Percentiles rank a stretch among this genome's conserved stretches.
phyloP scores from a whole-genome alignment of 2,797 vertebrate genomes.

The Phrynocephalus forsythii region DNA sequence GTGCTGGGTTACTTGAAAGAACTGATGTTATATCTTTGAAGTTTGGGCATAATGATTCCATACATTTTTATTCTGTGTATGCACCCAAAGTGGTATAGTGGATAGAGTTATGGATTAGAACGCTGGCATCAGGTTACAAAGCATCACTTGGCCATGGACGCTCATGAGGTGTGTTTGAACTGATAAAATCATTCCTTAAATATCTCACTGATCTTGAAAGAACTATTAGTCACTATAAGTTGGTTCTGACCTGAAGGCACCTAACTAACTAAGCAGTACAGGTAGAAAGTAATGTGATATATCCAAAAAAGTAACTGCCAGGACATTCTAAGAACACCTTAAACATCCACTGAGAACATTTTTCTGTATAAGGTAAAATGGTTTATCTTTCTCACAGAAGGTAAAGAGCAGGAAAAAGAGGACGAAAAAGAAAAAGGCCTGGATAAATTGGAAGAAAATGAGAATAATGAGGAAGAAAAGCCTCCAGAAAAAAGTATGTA shows the following conservation, averaged over 20 bases:
- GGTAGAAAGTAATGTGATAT: background rate
- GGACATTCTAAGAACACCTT: background rate
- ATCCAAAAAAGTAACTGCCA: background rate
- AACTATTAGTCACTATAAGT: no score
- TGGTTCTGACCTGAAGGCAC: no score
- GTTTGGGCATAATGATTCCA: background rate
- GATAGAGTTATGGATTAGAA: no score
- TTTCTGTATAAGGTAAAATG: background rate
- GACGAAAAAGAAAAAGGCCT: slow-evolving; percentile 40
- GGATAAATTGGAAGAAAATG: slow-evolving; percentile 47
- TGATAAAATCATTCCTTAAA: no score
- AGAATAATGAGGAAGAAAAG: slow-evolving; percentile 55
- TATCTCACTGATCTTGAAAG: no score
- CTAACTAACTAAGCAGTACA: no score
- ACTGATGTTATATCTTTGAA: background rate
- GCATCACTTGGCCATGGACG: no score
- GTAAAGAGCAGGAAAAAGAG: slow-evolving; percentile 37
- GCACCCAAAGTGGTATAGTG: no score
- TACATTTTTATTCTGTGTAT: background rate
- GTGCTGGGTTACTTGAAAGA: background rate
- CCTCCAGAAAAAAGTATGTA: slow-evolving; percentile 65
- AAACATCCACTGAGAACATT: background rate
- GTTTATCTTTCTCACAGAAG: slow-evolving; percentile 50
- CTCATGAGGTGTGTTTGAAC: no score
- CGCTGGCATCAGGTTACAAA: no score